Evolutionary conservation across 92 coral and sea anemone species (phyloP).

Genomic region (Muricea muricata): DNA sequence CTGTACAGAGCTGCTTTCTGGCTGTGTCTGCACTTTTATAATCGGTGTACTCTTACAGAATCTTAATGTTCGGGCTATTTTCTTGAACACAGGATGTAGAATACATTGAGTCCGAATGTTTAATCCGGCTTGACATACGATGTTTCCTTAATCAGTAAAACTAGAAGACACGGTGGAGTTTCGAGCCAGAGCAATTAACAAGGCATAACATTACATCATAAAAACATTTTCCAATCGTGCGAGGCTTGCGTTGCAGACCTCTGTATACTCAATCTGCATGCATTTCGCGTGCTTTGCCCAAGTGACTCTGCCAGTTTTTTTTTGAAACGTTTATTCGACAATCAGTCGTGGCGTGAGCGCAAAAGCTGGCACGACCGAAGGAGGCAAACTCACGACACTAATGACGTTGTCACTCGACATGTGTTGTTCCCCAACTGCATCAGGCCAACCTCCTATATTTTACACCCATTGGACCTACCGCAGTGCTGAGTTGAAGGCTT

Average conservation of each 20-base stretch:
- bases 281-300: too few relatives aligned
- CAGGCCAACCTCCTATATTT: neutral
- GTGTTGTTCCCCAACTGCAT: neutral
- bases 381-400: neutral
- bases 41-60: neutral
- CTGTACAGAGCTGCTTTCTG: too few relatives aligned
- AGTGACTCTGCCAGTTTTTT: neutral
- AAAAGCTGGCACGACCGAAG: neutral
- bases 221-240: neutral
- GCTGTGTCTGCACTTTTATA: neutral
- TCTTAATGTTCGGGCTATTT: neutral
- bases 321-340: neutral
- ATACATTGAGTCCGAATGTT: neutral
- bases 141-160: neutral
- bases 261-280: too few relatives aligned
- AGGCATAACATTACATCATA: neutral
- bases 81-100: neutral
- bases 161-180: neutral
- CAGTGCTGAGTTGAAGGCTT: slow-evolving; percentile 16
- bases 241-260: neutral
- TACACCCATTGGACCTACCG: slow-evolving; percentile 39
- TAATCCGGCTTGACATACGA: neutral
- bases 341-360: slow-evolving; percentile 2
- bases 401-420: slow-evolving; percentile 49
- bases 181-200: neutral